These are phyloP conservation scores for Drosophila siamana DNA, from an alignment of 2,888 invertebrate genomes.

Conservation along the genomic window DNA sequence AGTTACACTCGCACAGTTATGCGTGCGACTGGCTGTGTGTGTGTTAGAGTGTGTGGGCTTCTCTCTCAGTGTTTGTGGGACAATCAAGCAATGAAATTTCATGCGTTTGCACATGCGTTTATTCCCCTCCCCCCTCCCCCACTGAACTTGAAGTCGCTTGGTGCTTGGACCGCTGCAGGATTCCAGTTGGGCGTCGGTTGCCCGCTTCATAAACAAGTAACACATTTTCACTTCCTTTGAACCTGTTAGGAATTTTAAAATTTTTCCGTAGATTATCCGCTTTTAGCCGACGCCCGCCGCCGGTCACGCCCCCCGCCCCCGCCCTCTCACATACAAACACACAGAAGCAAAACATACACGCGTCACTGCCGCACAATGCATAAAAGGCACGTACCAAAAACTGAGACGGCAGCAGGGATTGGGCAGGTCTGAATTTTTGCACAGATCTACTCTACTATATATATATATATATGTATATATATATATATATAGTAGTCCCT, in stretches of 20 bases:
- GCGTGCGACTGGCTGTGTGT: constrained; percentile 9
- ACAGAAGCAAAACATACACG: constrained; percentile 34
- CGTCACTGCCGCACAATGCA: constrained; percentile 75
- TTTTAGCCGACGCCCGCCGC: constrained; percentile 66
- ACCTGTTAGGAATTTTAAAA: constrained; percentile 81
- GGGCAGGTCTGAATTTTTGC: constrained; percentile 2
- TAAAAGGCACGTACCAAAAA: constrained; percentile 74
- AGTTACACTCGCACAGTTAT: constrained; percentile 49
- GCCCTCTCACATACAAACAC: constrained; percentile 9
- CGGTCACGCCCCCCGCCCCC: constrained; percentile 52
- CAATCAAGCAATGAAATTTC: constrained; percentile 82
- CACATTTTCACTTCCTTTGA: constrained; percentile 81
- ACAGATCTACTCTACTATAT: constrained; percentile 42
- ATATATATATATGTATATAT: constrained; percentile 5
- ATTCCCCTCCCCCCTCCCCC: not conserved
- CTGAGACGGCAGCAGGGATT: constrained; percentile 9
- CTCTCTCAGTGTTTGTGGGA: constrained; percentile 65
- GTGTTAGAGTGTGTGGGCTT: constrained; percentile 19
- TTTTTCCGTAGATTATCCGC: constrained; percentile 76
- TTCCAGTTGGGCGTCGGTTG: constrained; percentile 46
- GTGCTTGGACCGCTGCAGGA: constrained; percentile 21
- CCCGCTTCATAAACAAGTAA: constrained; percentile 77
- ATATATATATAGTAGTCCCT: constrained; percentile 1
- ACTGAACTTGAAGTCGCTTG: not conserved
- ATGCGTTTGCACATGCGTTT: constrained; percentile 81